phyloP scores from a whole-genome alignment of 2,888 invertebrate genomes.

The Aphrophora alni region DNA sequence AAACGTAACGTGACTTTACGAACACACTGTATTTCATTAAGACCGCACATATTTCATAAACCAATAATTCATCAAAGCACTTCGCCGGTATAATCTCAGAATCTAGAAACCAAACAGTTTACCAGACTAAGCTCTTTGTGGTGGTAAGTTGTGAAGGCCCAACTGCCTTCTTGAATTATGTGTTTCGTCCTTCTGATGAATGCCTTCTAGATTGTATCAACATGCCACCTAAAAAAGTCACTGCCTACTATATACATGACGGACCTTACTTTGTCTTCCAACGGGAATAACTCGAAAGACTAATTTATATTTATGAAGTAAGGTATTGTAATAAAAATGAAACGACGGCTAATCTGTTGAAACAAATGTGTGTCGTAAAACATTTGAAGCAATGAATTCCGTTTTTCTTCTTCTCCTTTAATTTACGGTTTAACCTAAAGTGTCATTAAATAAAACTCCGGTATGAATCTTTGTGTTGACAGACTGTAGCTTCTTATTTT shows the following conservation, averaged over 20 bases:
- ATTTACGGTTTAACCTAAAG: no score
- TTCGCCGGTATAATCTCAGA: neutral
- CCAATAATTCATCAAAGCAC: neutral
- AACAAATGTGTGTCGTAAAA: no score
- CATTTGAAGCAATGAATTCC: no score
- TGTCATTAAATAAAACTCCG: no score
- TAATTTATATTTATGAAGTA: neutral
- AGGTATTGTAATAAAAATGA: neutral
- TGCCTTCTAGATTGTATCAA: conserved; percentile 33
- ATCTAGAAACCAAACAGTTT: neutral
- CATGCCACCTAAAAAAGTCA: conserved; percentile 31
- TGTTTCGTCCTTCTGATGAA: conserved; percentile 22
- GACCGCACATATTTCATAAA: neutral
- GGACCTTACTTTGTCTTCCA: neutral
- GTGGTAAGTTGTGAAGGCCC: neutral
- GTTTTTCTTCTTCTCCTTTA: no score
- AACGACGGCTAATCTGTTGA: no score
- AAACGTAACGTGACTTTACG: no score
- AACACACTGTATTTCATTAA: no score
- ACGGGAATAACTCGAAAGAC: neutral
- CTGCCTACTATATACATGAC: neutral
- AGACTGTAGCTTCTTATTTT: no score
- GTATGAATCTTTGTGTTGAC: no score
- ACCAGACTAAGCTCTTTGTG: neutral
- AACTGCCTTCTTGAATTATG: neutral